Base-by-base conservation (phyloP, 2,113 vertebrate species). In the Rhombomys opimus region DNA sequence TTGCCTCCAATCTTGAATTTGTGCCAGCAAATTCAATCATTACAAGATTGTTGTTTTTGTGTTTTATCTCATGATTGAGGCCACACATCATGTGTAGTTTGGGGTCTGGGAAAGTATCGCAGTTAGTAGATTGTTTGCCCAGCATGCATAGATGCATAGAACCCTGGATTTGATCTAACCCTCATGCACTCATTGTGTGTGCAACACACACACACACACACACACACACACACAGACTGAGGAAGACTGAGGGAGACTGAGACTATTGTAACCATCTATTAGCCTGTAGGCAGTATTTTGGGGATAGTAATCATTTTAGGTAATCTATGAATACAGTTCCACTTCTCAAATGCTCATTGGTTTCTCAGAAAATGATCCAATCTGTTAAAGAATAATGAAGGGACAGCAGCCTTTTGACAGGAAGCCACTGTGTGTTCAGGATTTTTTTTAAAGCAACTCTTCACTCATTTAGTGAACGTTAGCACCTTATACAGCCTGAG, bases 361-460 rank as follows among this genome's bases (percentile, higher is more conserved):
- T 82, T 95, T 97, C 54, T 35, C 65, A 93, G 90, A 94, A 94
- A 90, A 86, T 65, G 22, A 46, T 75, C 27, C 85, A 80, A 1
- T 10, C 10, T 32, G 17, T 7, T 14, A n/a, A 72, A 67, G 46
- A 78, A 50, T 35, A 95, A 77, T 7, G 9, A 78, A 82, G 25
- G 50, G 11, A 0, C 14, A 30, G 46, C 0, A 5, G 52, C 13
- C 41, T 61, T 89, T 22, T 73, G 73, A 87, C 57, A 87, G 72
- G 65, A 25, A 77, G 54, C 72, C 13, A 20, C 23, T 11, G 20
- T 0, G 0, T 72, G 0, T 54, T 77, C 80, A 25, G 0, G 0
- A 8, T 50, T 94, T 11, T 78, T 23, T 54, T 30, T 54, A 81
- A 35, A 87, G 35, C 15, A 38, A 93, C 41, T 73, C n/a, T 86